Percentiles rank a stretch among this genome's conserved stretches.
Evolutionary conservation across 2,113 vertebrate species (phyloP).

Genomic region (Microcebus ravelobensis): DNA sequence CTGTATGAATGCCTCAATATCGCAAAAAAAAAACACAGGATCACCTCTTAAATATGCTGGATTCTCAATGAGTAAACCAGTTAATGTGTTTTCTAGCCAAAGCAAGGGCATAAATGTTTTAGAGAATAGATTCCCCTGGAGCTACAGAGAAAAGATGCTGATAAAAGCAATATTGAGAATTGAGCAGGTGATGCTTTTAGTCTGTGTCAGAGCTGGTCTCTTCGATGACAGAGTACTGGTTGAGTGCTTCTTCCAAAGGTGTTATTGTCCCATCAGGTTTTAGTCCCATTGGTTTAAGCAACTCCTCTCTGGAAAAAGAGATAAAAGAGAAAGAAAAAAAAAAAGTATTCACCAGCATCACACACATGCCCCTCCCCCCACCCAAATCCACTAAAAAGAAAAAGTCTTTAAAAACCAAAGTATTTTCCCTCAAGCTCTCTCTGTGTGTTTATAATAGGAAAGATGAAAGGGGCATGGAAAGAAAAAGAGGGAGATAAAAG

Average conservation of each 20-base stretch:
- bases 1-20: slow-evolving; percentile 77
- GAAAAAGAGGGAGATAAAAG: slow-evolving; percentile 81
- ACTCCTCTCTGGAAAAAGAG: slow-evolving; percentile 90
- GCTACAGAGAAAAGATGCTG: slow-evolving; percentile 80
- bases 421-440: slow-evolving; percentile 79
- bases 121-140: slow-evolving; percentile 80
- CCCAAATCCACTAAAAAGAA: slow-evolving; percentile 73
- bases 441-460: slow-evolving; percentile 78
- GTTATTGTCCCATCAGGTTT: slow-evolving; percentile 94
- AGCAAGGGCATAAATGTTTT: slow-evolving; percentile 82
- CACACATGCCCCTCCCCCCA: slow-evolving; percentile 48
- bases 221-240: slow-evolving; percentile 85
- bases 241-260: slow-evolving; percentile 93
- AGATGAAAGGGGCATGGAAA: slow-evolving; percentile 81
- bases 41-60: slow-evolving; percentile 77
- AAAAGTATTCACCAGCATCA: slow-evolving; percentile 81
- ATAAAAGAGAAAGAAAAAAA: slow-evolving; percentile 65
- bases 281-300: slow-evolving; percentile 97
- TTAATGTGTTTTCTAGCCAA: slow-evolving; percentile 82
- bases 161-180: slow-evolving; percentile 75
- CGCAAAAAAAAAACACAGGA: slow-evolving; percentile 78
- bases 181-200: slow-evolving; percentile 84
- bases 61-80: slow-evolving; percentile 78
- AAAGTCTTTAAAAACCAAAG: slow-evolving; percentile 80
- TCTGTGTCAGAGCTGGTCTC: slow-evolving; percentile 95